Percentiles rank a stretch among this genome's conserved stretches.
These are phyloP conservation scores for Atta colombica DNA, from an alignment of 1,140 invertebrate genomes.

Conservation along the genomic window DNA sequence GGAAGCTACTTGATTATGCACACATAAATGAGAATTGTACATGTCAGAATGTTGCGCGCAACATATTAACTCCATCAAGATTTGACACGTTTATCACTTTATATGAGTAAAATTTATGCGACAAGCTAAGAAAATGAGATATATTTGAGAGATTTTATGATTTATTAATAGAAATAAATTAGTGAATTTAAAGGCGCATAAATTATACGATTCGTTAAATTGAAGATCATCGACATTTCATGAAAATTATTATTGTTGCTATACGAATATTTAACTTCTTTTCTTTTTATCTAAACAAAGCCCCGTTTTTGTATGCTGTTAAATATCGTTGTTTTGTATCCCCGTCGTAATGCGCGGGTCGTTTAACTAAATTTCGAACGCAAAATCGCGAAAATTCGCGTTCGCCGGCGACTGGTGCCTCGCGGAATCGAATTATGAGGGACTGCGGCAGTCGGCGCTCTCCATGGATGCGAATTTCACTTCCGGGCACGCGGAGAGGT, in stretches of 20 bases:
- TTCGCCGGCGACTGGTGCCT: constrained; percentile 42
- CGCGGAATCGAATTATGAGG: constrained; percentile 74
- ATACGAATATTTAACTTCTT: background rate
- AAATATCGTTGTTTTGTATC: constrained; percentile 49
- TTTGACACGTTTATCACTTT: constrained; percentile 38
- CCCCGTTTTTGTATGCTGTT: background rate
- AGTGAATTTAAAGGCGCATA: background rate
- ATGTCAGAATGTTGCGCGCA: background rate
- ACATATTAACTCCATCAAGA: constrained; percentile 33
- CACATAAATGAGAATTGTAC: constrained; percentile 13
- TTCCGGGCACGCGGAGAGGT: constrained; percentile 60
- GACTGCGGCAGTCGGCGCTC: constrained; percentile 60
- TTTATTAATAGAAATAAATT: constrained; percentile 5
- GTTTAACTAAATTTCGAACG: constrained; percentile 61
- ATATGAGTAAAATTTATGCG: constrained; percentile 3
- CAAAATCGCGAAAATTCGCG: constrained; percentile 62
- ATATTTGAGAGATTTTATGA: constrained; percentile 15
- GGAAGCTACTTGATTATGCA: background rate
- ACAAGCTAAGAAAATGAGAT: background rate
- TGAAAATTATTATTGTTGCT: background rate
- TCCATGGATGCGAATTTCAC: constrained; percentile 70
- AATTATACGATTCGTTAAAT: background rate
- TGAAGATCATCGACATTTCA: background rate
- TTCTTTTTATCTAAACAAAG: background rate
- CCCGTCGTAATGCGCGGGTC: constrained; percentile 56